Percentiles rank a stretch among this genome's conserved stretches.
These are phyloP conservation scores for Spodoptera frugiperda DNA, from an alignment of 1,140 invertebrate species.

Conservation along the genomic window DNA sequence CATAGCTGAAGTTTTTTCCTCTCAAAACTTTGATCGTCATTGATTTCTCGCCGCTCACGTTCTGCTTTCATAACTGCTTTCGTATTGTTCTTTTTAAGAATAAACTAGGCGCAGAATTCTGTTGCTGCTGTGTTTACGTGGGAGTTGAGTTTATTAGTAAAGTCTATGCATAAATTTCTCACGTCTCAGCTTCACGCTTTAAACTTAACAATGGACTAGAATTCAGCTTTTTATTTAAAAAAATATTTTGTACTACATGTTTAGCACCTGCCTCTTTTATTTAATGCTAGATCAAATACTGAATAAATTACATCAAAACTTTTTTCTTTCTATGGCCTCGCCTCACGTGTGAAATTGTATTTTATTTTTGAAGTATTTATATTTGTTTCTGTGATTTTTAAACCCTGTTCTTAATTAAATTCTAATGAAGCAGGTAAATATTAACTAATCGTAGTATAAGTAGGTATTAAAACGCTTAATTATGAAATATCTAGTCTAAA, in stretches of 20 bases:
- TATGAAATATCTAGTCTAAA: too few relatives aligned
- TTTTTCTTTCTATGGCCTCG: constrained; percentile 39
- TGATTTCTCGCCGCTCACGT: constrained; percentile 31
- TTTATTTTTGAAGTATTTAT: constrained; percentile 29
- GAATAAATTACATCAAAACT: constrained; percentile 39
- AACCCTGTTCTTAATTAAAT: background rate
- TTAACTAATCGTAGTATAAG: background rate
- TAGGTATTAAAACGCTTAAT: background rate
- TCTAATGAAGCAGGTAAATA: background rate
- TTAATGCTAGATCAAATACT: constrained; percentile 18
- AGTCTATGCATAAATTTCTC: constrained; percentile 29
- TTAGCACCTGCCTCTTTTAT: constrained; percentile 11
- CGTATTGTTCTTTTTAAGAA: constrained; percentile 28
- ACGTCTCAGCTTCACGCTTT: background rate
- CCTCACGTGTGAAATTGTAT: constrained; percentile 38
- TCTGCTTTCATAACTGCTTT: constrained; percentile 1
- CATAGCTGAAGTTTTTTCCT: constrained; percentile 22
- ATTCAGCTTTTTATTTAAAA: constrained; percentile 17
- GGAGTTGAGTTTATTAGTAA: constrained; percentile 28
- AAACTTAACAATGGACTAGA: constrained; percentile 24
- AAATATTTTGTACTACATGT: constrained; percentile 13
- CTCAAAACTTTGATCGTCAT: constrained; percentile 34
- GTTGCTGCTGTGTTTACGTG: constrained; percentile 3
- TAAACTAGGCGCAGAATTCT: constrained; percentile 18
- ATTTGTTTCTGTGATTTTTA: background rate